Base-by-base conservation (phyloP, 2,113 vertebrate species). In the Marcusenius ussheri region DNA sequence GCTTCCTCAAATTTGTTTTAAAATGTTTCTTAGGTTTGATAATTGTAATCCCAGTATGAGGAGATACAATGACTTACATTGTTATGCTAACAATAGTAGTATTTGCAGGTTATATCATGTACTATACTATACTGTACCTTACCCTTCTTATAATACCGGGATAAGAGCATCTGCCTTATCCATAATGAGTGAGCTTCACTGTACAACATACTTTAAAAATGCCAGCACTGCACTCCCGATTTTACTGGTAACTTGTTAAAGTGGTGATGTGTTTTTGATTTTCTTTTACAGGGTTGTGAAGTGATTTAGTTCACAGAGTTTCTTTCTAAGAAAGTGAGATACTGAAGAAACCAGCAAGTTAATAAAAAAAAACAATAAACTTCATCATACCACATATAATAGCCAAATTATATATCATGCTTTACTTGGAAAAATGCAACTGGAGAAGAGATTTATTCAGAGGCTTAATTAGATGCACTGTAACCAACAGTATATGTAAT, bases 241-340 rank as follows among this genome's bases (percentile, higher is more conserved):
- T 87, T 87, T 87, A 87, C 84, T 31, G 24, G 1, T 47, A 84
- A 46, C 42, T 84, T 84, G 45, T 84, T 84, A 84, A 84, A 84
- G 42, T 24, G 19, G 21, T 10, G 46, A 47, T n/a, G 80, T 42
- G 83, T 46, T 46, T 84, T 46, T 47, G 45, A 19, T 84, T n/a
- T 84, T 84, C 39, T 84, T 84, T 84, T 84, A 84, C 83, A 46
- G 39, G 45, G 45, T 47, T 84, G 45, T 45, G 21, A 84, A 84
- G 39, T 83, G 17, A 85, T 85, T 87, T 49, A 27, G n/a, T 87
- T 46, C 21, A 87, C 11, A 51, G 11, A 35, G 49, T 31, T 31
- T 31, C 4, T 50, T 85, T 46, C 24, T 21, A 51, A 87, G 49
- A 49, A 87, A 53, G 39, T 85, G 83, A 49, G 21, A 47, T 46